Evolutionary conservation across 2,113 vertebrate genomes (phyloP).

Genomic region (Leptocoma aspasia): DNA sequence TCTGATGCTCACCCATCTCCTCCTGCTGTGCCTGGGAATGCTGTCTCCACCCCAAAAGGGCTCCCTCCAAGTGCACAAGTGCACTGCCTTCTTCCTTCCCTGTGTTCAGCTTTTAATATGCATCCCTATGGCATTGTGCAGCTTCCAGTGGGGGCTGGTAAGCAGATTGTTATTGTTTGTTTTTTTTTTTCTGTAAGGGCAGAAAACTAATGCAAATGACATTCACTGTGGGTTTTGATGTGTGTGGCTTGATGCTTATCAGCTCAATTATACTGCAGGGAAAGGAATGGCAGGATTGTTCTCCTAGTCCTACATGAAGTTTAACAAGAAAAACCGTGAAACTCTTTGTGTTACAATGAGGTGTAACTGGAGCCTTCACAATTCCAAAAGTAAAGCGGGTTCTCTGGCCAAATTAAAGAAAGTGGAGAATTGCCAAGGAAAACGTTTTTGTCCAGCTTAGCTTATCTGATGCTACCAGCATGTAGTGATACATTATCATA

Average conservation of each 20-base stretch:
- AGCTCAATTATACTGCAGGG: not conserved
- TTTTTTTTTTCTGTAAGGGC: not conserved
- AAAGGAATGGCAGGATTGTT: not conserved
- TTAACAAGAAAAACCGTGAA: slow-evolving; percentile 6
- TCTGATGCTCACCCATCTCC: not conserved
- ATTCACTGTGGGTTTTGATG: not conserved
- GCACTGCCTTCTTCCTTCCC: not conserved
- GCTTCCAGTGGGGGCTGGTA: not conserved
- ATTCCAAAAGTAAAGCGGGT: not conserved
- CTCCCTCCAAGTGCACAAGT: accelerated
- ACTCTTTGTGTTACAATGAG: not conserved
- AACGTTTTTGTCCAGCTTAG: slow-evolving; percentile 34
- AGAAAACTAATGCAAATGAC: not conserved
- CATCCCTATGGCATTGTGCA: not conserved
- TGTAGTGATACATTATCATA: slow-evolving; percentile 5
- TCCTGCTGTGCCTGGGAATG: not conserved
- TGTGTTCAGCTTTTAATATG: not conserved
- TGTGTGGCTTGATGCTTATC: not conserved
- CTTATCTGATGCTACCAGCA: slow-evolving; percentile 60
- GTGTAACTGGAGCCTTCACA: not conserved
- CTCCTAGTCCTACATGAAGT: not conserved
- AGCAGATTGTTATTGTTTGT: not conserved
- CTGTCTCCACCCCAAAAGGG: not conserved
- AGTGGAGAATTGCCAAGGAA: slow-evolving; percentile 44
- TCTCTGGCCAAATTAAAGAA: slow-evolving; percentile 4